Evolutionary conservation across 2,797 vertebrate genomes (phyloP).

Genomic region (Ptychadena robeensis): DNA sequence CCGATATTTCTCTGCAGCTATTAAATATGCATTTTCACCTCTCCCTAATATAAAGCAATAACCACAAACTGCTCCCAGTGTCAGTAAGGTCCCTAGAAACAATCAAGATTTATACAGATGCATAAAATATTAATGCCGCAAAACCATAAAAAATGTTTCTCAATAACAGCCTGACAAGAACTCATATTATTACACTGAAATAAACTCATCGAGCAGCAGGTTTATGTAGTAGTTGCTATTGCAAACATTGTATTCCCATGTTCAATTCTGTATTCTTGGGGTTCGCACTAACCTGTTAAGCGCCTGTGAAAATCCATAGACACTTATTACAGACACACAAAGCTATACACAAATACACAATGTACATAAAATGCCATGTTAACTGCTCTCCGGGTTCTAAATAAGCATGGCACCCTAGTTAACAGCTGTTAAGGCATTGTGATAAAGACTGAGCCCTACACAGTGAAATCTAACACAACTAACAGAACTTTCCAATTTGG

Average conservation of each 20-base stretch:
- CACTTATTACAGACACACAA: conserved; percentile 43
- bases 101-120: conserved; percentile 34
- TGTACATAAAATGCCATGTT: conserved; percentile 2
- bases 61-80: conserved; percentile 17
- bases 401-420: neutral
- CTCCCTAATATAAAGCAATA: conserved; percentile 26
- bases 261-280: conserved; percentile 57
- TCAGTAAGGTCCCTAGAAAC: conserved; percentile 29
- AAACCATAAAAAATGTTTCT: conserved; percentile 44
- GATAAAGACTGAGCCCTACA: neutral
- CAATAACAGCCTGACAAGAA: conserved; percentile 40
- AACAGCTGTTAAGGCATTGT: neutral
- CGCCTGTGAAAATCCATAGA: conserved; percentile 45
- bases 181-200: conserved; percentile 34
- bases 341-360: conserved; percentile 11
- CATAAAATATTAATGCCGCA: conserved; percentile 44
- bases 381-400: neutral
- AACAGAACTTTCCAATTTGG: too few species aligned
- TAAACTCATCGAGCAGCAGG: conserved; percentile 37
- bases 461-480: neutral
- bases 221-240: conserved; percentile 46
- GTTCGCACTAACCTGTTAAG: conserved; percentile 37
- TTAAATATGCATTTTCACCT: conserved; percentile 42
- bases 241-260: conserved; percentile 48
- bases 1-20: neutral